A percentile compares a stretch with the other conserved stretches of the same genome.
Conservation (phyloP, 1,140 invertebrate species). For the Macrotrachela quadricornifera region DNA sequence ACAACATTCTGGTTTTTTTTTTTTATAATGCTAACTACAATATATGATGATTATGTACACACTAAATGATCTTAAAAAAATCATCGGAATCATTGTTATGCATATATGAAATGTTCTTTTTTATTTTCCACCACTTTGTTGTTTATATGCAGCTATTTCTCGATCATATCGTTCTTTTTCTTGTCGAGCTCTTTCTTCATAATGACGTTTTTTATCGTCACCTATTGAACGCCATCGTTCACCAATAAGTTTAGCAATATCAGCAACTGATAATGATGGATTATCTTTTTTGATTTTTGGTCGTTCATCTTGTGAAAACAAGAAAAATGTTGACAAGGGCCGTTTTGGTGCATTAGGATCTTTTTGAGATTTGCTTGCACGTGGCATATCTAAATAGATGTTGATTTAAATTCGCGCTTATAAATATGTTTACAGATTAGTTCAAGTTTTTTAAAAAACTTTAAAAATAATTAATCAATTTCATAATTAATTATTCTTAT, state of each 20-base stretch:
- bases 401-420: too few species aligned
- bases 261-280: slow-evolving; percentile 80
- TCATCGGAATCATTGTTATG: too few species aligned
- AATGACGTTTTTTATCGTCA: slow-evolving; percentile 59
- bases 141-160: slow-evolving; percentile 81
- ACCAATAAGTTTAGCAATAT: slow-evolving; percentile 91
- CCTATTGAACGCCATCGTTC: slow-evolving; percentile 71
- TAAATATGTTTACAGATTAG: too few species aligned
- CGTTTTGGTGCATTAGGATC: slow-evolving; percentile 97
- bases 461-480: too few species aligned
- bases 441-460: too few species aligned
- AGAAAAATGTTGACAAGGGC: slow-evolving; percentile 95
- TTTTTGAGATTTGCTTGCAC: slow-evolving; percentile 33
- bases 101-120: too few species aligned
- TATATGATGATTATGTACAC: too few species aligned
- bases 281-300: slow-evolving; percentile 74
- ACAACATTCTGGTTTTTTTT: too few species aligned
- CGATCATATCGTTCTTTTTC: slow-evolving; percentile 79
- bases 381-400: too few species aligned
- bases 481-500: too few species aligned
- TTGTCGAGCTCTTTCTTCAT: slow-evolving; percentile 69
- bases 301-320: slow-evolving; percentile 93
- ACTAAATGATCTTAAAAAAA: too few species aligned
- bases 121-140: slow-evolving; percentile 18
- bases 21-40: too few species aligned